Conservation (phyloP, 2,888 invertebrate genomes). For the Hecatera dysodea region DNA sequence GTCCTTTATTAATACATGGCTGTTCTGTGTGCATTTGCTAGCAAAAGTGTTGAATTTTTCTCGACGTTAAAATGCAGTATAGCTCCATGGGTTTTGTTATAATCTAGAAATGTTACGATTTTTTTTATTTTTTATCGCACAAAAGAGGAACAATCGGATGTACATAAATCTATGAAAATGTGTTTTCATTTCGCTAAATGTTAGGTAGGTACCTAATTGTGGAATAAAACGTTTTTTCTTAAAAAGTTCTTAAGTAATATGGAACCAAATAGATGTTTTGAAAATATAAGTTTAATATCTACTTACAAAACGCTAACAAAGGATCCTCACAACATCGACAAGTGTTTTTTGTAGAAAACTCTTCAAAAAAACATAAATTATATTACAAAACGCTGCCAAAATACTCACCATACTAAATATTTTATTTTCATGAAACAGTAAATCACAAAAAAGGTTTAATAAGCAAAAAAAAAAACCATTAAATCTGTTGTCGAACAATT, state of each 20-base stretch:
- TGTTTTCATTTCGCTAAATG: background rate
- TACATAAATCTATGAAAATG: background rate
- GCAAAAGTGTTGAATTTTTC: conserved; percentile 49
- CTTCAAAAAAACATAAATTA: background rate
- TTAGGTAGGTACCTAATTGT: background rate
- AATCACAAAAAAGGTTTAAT: background rate
- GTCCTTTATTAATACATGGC: conserved; percentile 45
- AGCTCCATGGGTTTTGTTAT: background rate
- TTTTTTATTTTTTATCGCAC: background rate
- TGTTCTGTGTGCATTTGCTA: conserved; percentile 38
- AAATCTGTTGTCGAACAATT: background rate
- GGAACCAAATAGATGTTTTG: background rate
- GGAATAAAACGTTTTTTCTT: background rate
- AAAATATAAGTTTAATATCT: background rate
- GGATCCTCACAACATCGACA: too few species aligned
- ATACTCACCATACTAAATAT: background rate
- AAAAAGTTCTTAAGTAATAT: too few species aligned
- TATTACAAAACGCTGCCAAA: background rate
- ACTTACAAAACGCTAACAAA: too few species aligned
- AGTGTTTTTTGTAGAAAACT: background rate
- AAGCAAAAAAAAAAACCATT: background rate
- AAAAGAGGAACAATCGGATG: accelerated
- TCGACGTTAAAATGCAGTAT: background rate
- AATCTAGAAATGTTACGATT: too few species aligned
- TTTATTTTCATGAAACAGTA: background rate